Conservation (phyloP, 1,140 invertebrate species). For the Galendromus occidentalis region DNA sequence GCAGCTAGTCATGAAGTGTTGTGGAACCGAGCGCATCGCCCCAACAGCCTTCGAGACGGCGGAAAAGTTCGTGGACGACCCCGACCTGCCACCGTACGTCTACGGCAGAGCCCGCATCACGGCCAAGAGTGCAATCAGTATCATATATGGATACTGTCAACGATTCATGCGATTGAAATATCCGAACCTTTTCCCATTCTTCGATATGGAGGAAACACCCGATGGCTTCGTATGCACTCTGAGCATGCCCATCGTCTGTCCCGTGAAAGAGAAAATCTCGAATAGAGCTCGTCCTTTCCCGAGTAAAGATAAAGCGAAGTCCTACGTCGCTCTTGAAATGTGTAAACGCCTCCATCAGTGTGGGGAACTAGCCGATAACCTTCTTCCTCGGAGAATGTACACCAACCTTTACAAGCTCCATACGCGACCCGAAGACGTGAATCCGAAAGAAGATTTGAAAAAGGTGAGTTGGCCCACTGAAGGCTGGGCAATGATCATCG, state of each 20-base stretch:
- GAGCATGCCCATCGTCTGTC: not conserved
- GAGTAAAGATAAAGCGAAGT: constrained; percentile 53
- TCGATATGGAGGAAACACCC: not conserved
- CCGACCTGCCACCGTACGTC: not conserved
- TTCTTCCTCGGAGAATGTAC: constrained; percentile 56
- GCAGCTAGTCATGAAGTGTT: not conserved
- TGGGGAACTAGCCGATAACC: constrained; percentile 66
- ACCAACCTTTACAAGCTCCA: constrained; percentile 39
- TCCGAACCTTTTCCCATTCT: not conserved
- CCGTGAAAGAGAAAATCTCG: not conserved
- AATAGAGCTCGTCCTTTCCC: constrained; percentile 33
- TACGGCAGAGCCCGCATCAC: not conserved
- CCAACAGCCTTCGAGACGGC: not conserved
- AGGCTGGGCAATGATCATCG: too few relatives aligned
- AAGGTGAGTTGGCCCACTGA: constrained; percentile 8
- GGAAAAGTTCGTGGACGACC: not conserved
- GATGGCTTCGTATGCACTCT: not conserved
- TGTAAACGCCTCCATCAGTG: constrained; percentile 51
- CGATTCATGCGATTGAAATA: not conserved
- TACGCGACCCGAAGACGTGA: constrained; percentile 24
- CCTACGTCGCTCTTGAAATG: constrained; percentile 65
- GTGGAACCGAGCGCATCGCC: not conserved
- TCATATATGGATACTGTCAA: not conserved
- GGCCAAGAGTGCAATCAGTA: not conserved
- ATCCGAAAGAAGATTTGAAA: constrained; percentile 39